phyloP scores from a whole-genome alignment of 2,888 invertebrate species.

The Omphaloscelis lunosa region DNA sequence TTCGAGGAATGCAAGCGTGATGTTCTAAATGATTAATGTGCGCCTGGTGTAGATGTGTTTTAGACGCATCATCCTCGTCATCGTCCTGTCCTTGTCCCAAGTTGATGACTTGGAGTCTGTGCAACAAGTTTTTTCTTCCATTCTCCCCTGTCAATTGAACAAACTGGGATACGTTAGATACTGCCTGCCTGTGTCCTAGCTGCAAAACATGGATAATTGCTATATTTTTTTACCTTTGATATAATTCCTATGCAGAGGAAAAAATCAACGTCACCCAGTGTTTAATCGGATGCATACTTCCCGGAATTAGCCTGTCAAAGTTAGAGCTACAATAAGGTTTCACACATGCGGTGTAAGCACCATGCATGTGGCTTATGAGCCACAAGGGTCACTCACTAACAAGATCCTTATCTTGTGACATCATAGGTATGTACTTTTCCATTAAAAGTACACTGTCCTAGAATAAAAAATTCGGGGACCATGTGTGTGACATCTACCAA shows the following conservation, averaged over 20 bases:
- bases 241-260: background rate
- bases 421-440: background rate
- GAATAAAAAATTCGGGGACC: background rate
- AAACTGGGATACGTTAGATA: background rate
- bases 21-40: no score
- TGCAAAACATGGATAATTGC: background rate
- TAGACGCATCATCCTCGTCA: background rate
- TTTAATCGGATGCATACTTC: background rate
- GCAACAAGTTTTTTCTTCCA: background rate
- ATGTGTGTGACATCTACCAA: background rate
- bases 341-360: no score
- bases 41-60: no score
- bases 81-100: background rate
- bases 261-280: background rate
- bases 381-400: background rate
- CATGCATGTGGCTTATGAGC: no score
- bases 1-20: no score
- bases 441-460: background rate
- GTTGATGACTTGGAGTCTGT: background rate
- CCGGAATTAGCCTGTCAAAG: background rate
- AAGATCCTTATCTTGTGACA: background rate
- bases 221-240: no score
- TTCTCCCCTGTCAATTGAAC: background rate
- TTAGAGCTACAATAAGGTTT: background rate
- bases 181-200: no score